Conservation (phyloP, 2,888 invertebrate species). For the Drosophila tanythrix region DNA sequence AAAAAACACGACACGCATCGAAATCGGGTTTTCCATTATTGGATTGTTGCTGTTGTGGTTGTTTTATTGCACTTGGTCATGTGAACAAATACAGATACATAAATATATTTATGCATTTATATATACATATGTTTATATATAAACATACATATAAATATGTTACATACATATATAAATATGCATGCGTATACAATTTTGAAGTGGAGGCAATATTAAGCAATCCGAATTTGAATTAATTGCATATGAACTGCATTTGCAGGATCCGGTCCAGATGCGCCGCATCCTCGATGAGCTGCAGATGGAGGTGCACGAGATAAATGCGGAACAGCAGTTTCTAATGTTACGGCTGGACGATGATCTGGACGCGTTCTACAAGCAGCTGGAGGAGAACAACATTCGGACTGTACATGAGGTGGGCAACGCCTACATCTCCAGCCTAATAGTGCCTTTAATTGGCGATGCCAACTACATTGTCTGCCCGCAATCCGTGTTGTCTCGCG, state of each 20-base stretch:
- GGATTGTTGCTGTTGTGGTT: conserved; percentile 1
- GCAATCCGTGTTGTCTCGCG: conserved; percentile 68
- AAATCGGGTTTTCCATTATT: background rate
- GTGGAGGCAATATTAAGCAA: background rate
- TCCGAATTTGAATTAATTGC: background rate
- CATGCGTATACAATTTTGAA: background rate
- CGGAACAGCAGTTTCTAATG: conserved; percentile 80
- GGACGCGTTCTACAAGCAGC: conserved; percentile 73
- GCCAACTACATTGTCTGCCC: conserved; percentile 68
- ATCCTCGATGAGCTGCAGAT: conserved; percentile 81
- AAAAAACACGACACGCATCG: conserved; percentile 10
- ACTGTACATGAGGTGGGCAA: conserved; percentile 68
- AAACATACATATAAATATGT: background rate
- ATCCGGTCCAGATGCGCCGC: conserved; percentile 75
- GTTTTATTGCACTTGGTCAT: conserved; percentile 24
- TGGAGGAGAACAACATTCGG: conserved; percentile 68
- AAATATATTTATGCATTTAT: background rate
- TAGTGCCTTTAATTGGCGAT: conserved; percentile 76
- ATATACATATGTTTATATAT: background rate
- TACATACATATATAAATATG: background rate
- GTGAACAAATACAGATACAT: background rate
- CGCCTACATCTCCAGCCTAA: conserved; percentile 71
- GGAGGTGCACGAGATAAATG: conserved; percentile 83
- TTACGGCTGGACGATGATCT: conserved; percentile 74
- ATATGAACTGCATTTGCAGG: conserved; percentile 47